phyloP scores from a whole-genome alignment of 2,113 vertebrate genomes.

The Centropus unirufus region DNA sequence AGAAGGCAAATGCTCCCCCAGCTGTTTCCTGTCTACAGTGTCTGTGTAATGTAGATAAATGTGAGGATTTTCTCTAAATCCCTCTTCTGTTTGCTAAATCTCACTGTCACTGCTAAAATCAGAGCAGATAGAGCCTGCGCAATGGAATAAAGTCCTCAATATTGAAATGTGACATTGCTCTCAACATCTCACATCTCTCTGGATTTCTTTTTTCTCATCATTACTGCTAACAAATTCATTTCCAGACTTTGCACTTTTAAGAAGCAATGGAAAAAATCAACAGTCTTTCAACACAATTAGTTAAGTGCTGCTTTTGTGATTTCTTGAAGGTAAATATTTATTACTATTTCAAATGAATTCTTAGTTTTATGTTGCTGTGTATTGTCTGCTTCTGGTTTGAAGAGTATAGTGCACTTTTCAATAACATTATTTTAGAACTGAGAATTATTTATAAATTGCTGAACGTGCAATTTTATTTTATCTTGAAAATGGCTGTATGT shows the following conservation, averaged over 20 bases:
- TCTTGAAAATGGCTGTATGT: conserved; percentile 75
- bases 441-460: conserved; percentile 81
- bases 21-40: conserved; percentile 99
- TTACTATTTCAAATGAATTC: conserved; percentile 81
- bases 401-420: conserved; percentile 72
- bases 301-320: conserved; percentile 97
- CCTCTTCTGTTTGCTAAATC: conserved; percentile 99
- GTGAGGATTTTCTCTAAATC: conserved; percentile 99
- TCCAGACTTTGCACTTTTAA: conserved; percentile 92
- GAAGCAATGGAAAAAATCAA: conserved; percentile 95
- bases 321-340: conserved; percentile 97
- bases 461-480: conserved; percentile 77
- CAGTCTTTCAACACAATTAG: conserved; percentile 90
- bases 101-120: conserved; percentile 97
- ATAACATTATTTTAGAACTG: conserved; percentile 75
- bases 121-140: conserved; percentile 95
- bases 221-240: conserved; percentile 98
- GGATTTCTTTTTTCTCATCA: conserved; percentile 94
- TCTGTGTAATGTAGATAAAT: conserved; percentile 99
- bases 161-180: conserved; percentile 99
- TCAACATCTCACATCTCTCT: conserved; percentile 93
- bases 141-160: conserved; percentile 99
- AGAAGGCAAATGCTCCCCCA: conserved; percentile 97
- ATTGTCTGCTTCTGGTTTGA: conserved; percentile 72
- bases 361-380: conserved; percentile 73